Evolutionary conservation across 1,140 invertebrate genomes (phyloP), one percentile per base, ranked within the genome.

Genomic region (Goniozus legneri): DNA sequence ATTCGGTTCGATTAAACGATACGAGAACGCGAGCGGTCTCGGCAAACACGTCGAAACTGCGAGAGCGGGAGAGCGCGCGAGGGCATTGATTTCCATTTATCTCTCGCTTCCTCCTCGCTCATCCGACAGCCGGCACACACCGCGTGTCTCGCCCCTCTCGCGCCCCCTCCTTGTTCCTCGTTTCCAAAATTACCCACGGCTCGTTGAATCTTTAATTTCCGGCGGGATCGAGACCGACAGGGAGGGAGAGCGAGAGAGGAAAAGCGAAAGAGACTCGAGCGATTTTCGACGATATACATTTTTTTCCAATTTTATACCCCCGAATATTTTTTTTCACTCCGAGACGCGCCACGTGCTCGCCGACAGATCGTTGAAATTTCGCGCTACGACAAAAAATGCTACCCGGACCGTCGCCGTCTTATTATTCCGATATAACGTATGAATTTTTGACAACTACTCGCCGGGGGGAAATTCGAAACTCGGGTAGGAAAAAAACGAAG

Each of bases 141-240:
- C 1, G 2, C 8, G 7, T 16, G 7, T 16, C 13, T 10, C 33
- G 33, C 30, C 31, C 30, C 32, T 13, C 20, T 16, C 37, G 27
- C 18, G 38, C 38, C 12, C 12, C 22, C 39, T 44, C 50, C 33
- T 58, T 62, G 55, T 60, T 58, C 53, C 47, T 31, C 55, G 54
- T 57, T 48, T 44, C 42, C 47, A 41, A 62, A 67, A 65, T 67
- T 64, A 65, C 54, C 56, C 36, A 45, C 59, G 55, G 55, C 61
- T 67, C 63, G 63, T 65, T 67, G 63, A 67, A 64, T 67, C 62
- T 67, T 67, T 65, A 64, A 67, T 67, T 67, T 67, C 65, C 65
- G 65, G 61, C 48, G 39, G 50, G 30, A 33, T 21, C 39, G 24
- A 27, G 32, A 45, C 16, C 24, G n/a, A n/a, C n/a, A n/a, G 50